Base-by-base conservation (phyloP, 2,888 invertebrate species). In the Melanostoma scalare region DNA sequence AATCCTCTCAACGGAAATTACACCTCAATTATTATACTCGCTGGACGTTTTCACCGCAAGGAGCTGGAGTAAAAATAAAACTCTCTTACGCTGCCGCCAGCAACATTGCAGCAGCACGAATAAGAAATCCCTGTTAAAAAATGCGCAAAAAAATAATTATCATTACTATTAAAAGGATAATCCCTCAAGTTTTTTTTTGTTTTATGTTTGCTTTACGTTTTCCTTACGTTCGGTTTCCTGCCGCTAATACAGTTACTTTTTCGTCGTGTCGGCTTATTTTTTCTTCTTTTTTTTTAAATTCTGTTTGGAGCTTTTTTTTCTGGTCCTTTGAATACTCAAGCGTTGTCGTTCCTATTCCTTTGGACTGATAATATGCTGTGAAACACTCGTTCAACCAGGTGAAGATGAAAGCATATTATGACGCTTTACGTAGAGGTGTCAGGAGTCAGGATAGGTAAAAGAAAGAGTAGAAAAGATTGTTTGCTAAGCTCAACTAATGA, bases 141-240 rank as follows among this genome's bases (percentile, higher is more conserved):
- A 20, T 20, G 20, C 20, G 20, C 20, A 20, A 81, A 60, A 72
- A 81, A 81, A 79, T 82, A 82, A 85, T 85, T 85, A 85, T 85
- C 85, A 79, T 85, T 80, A 85, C 85, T 85, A 80, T 85, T 85
- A 85, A 85, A 85, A 85, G 85, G 85, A 85, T 85, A 85, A 85
- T 85, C 85, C 85, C 80, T 85, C 80, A 69, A 76, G 68, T 72
- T 79, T 74, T 78, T 77, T 68, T 75, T 63, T 48, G 52, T 65
- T 84, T 78, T 74, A 74, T 85, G 72, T 76, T 85, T 80, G 85
- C 80, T 73, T 75, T 78, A 53, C 79, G 61, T 75, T 76, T 75
- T 80, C 56, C 56, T 80, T 85, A 80, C 85, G 76, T 80, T 80
- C 33, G 74, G 79, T 79, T 79, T 84, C 79, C 84, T 84, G 79